Evolutionary conservation across 2,797 vertebrate genomes (phyloP), one percentile per base, ranked within the genome.

Genomic region (Ibycter americanus): DNA sequence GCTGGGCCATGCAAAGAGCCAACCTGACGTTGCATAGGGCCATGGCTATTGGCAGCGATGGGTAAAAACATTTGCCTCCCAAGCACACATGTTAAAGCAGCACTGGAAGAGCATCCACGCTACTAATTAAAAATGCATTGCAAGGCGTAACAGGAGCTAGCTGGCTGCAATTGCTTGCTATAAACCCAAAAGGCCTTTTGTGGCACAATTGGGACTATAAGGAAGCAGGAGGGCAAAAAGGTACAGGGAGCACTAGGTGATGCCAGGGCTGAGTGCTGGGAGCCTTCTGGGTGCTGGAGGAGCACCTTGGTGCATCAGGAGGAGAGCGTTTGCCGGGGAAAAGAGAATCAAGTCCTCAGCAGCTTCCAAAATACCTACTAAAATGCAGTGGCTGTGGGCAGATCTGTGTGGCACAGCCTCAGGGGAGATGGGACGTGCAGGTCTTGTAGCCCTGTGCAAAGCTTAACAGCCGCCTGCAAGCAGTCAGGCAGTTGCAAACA

Each of bases 41-140:
- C 25, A 5, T 0, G 3, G 62, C 55, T n/a, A 1, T 54, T 49
- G 11, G 73, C 38, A 44, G 4, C 0, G 1, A 22, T 8, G 16
- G 36, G 42, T 55, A 25, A 71, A 59, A 56, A 26, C 19, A 4
- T 52, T 68, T 63, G 31, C 31, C 34, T 68, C 81, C 40, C 10
- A 38, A 49, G 86, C 47, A 23, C 18, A 3, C 1, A 8, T 26
- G 5, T 51, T 83, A 68, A 55, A 61, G 61, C 54, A 82, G 62
- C 10, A 2, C 34, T 67, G 72, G 34, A 68, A 74, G 8, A 89
- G n/a, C 62, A 72, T n/a, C 67, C 21, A 1, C 32, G 47, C 65
- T 56, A 44, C 82, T 85, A 67, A 91, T 91, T 76, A 91, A 85
- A 63, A 91, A 84, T 47, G 58, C 25, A 51, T 12, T 34, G 59